Conservation (phyloP, 1,140 invertebrate species). For the Pogonomyrmex barbatus region DNA sequence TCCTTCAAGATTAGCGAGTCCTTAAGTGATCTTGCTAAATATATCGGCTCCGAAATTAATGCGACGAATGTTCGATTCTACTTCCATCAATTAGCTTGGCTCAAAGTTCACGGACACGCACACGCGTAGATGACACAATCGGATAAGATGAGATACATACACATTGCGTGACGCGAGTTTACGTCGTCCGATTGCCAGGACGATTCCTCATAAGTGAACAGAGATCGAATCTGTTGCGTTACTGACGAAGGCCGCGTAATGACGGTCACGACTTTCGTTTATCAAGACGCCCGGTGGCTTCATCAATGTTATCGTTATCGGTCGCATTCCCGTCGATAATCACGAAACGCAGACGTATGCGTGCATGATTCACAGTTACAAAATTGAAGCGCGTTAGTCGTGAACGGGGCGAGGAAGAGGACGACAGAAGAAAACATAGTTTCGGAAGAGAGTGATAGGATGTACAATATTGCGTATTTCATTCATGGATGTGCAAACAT, state of each 20-base stretch:
- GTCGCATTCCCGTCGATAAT: not conserved
- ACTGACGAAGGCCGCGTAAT: not conserved
- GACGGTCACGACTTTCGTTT: slow-evolving; percentile 19
- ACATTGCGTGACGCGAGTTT: not conserved
- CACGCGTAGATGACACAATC: not conserved
- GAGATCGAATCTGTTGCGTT: not conserved
- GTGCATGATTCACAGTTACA: slow-evolving; percentile 43
- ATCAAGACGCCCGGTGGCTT: slow-evolving; percentile 22
- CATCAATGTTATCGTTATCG: slow-evolving; percentile 62
- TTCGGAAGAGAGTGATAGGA: not conserved
- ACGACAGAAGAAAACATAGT: not conserved
- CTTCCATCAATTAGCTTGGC: slow-evolving; percentile 44
- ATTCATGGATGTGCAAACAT: not conserved
- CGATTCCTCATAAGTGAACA: not conserved
- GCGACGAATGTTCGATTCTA: not conserved
- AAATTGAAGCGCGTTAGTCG: not conserved
- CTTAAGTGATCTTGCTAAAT: not conserved
- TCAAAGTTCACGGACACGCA: slow-evolving; percentile 57
- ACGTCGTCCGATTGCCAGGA: not conserved
- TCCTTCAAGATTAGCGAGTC: not conserved
- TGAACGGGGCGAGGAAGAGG: not conserved
- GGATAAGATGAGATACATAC: not conserved
- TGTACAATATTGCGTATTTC: not conserved
- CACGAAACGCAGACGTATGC: too few relatives aligned
- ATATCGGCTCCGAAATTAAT: not conserved